A percentile compares a stretch with the other conserved stretches of the same genome.
These are phyloP conservation scores for Squalus acanthias DNA, from an alignment of 2,797 vertebrate species.

Conservation along the genomic window DNA sequence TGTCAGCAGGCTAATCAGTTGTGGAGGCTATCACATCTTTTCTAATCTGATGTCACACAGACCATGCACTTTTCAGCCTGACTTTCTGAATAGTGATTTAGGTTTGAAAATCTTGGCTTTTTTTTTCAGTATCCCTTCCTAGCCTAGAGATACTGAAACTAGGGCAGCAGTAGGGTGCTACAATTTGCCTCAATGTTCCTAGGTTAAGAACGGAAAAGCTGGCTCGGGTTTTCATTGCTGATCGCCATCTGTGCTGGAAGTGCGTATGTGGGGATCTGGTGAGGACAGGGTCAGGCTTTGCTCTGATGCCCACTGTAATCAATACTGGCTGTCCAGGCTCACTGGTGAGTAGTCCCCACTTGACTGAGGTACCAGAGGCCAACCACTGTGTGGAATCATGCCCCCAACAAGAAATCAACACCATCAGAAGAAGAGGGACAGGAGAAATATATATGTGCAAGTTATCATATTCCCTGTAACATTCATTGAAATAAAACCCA, in stretches of 20 bases:
- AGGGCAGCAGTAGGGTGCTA: neutral
- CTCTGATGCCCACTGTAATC: neutral
- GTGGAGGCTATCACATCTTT: neutral
- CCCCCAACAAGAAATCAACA: neutral
- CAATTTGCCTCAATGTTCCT: neutral
- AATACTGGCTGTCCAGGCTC: neutral
- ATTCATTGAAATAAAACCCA: neutral
- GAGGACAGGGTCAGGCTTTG: neutral
- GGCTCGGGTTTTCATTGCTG: neutral
- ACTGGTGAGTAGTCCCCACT: neutral
- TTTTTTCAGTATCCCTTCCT: too few species aligned
- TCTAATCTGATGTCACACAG: neutral
- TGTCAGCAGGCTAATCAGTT: neutral
- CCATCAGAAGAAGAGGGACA: neutral
- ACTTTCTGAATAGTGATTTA: neutral
- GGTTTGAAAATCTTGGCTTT: neutral
- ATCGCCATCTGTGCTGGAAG: neutral
- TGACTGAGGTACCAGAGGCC: neutral
- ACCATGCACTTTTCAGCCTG: neutral
- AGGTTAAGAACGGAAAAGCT: neutral
- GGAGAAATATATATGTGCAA: neutral
- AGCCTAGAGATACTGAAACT: neutral
- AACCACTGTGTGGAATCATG: neutral
- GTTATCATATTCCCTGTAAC: neutral
- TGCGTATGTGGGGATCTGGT: neutral